These are phyloP conservation scores for Frankliniella fusca DNA, from an alignment of 2,888 invertebrate species.

Conservation along the genomic window DNA sequence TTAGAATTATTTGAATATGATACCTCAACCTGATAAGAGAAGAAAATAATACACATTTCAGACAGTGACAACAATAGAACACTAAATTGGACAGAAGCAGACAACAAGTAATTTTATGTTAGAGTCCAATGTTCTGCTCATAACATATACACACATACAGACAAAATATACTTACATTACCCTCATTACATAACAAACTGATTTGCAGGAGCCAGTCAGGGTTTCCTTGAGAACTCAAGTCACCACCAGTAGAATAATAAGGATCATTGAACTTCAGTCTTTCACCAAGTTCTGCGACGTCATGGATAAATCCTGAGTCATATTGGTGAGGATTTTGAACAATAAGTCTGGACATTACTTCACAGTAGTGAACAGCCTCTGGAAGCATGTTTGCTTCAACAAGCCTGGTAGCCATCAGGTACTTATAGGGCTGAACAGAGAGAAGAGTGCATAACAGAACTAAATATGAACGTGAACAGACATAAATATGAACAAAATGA, in stretches of 20 bases:
- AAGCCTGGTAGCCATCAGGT: conserved; percentile 71
- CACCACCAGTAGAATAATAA: conserved; percentile 50
- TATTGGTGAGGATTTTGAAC: conserved; percentile 52
- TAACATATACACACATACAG: too few species aligned
- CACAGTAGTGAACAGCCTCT: conserved; percentile 77
- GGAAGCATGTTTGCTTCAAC: conserved; percentile 71
- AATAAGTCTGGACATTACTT: conserved; percentile 68
- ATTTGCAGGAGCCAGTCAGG: conserved; percentile 39
- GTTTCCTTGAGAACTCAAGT: conserved; percentile 48
- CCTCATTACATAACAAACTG: conserved; percentile 4
- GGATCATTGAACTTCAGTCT: conserved; percentile 70
- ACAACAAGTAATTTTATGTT: too few species aligned
- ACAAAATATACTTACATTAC: conserved; percentile 19
- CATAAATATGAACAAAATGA: conserved; percentile 28
- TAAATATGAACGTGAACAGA: conserved; percentile 28
- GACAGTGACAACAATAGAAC: neutral
- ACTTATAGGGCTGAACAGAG: conserved; percentile 71
- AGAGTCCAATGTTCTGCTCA: too few species aligned
- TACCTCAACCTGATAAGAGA: neutral
- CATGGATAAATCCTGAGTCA: conserved; percentile 39
- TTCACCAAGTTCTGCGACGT: conserved; percentile 53
- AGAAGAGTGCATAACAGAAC: conserved; percentile 30
- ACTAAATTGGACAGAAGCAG: too few species aligned
- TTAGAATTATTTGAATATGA: neutral
- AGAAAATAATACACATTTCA: neutral